Conservation (phyloP, 2,888 invertebrate species). For the Azorinus chamasolen region DNA sequence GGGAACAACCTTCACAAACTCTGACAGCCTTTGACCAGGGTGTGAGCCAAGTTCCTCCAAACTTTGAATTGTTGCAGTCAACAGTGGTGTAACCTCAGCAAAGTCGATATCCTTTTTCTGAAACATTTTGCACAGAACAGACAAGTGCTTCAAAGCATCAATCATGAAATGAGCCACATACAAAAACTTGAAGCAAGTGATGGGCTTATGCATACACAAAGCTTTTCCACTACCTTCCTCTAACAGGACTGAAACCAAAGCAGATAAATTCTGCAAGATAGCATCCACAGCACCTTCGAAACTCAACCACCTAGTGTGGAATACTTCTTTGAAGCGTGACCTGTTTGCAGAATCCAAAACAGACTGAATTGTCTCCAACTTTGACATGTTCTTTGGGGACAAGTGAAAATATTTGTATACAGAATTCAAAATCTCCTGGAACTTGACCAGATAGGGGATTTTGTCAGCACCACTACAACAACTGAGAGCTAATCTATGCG, state of each 20-base stretch:
- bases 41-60: slow-evolving; percentile 2
- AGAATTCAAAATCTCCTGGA: slow-evolving; percentile 47
- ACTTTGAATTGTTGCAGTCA: slow-evolving; percentile 31
- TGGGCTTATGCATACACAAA: slow-evolving; percentile 13
- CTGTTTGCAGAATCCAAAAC: slow-evolving; percentile 6
- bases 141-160: slow-evolving; percentile 42
- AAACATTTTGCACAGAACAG: slow-evolving; percentile 40
- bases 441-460: slow-evolving; percentile 45
- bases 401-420: slow-evolving; percentile 50
- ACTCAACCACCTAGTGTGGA: slow-evolving; percentile 36
- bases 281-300: slow-evolving; percentile 39
- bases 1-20: slow-evolving; percentile 35
- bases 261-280: slow-evolving; percentile 13
- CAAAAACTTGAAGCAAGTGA: slow-evolving; percentile 42
- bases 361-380: slow-evolving; percentile 30
- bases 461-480: slow-evolving; percentile 34
- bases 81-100: slow-evolving; percentile 47
- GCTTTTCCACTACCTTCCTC: slow-evolving; percentile 20
- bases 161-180: slow-evolving; percentile 35
- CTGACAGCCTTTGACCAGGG: slow-evolving; percentile 29
- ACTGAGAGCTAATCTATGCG: slow-evolving; percentile 38
- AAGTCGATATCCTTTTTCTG: slow-evolving; percentile 42
- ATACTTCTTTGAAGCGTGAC: slow-evolving; percentile 25
- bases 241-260: slow-evolving; percentile 20
- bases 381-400: slow-evolving; percentile 51